Evolutionary conservation across 2,797 vertebrate species (phyloP).

Genomic region (Sphenopsis melanotis): DNA sequence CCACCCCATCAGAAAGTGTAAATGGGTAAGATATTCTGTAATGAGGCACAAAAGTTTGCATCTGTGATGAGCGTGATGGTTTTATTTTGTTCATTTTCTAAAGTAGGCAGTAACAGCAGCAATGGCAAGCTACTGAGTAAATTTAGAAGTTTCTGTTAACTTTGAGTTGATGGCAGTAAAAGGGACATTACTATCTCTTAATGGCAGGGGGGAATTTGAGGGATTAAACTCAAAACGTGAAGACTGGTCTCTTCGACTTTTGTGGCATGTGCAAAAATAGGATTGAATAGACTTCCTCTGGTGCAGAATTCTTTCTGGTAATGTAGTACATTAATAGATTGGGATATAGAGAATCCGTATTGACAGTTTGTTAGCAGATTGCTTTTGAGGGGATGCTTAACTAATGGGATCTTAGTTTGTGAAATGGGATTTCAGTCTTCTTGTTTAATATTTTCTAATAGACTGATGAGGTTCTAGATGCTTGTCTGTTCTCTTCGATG

Average conservation of each 20-base stretch:
- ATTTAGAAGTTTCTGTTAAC: neutral
- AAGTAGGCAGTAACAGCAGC: neutral
- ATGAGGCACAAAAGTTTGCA: neutral
- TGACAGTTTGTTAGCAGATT: neutral
- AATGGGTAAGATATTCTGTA: neutral
- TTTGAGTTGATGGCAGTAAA: neutral
- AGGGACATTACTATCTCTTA: neutral
- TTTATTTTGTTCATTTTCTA: neutral
- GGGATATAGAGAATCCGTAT: neutral
- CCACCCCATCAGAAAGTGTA: neutral
- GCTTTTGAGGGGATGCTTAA: neutral
- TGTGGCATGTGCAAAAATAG: neutral
- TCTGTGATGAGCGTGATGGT: neutral
- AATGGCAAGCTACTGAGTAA: neutral
- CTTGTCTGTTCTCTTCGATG: neutral
- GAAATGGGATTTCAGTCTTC: neutral
- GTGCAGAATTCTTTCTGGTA: neutral
- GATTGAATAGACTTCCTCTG: neutral
- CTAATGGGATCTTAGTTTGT: neutral
- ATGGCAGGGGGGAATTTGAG: fast-evolving
- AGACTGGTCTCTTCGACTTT: neutral
- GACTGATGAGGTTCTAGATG: neutral
- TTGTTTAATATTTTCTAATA: neutral
- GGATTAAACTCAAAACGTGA: neutral
- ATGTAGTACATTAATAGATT: neutral